Conservation (phyloP, 2,888 invertebrate species). For the Julus scandinavius region DNA sequence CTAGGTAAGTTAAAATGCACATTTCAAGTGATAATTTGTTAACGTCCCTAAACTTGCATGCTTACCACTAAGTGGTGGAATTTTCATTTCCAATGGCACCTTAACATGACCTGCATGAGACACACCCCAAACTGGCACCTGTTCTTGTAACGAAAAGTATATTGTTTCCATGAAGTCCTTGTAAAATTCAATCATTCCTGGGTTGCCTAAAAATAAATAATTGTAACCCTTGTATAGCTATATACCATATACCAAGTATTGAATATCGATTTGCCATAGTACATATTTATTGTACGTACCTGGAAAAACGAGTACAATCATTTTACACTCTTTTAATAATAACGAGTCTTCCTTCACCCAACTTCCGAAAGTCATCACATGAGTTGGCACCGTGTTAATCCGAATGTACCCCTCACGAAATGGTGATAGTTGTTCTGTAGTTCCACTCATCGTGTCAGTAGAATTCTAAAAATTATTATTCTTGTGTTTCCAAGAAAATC, state of each 20-base stretch:
- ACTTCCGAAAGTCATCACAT: conserved; percentile 78
- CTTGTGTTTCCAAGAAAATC: not conserved
- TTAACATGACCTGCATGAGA: conserved; percentile 84
- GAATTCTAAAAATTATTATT: not conserved
- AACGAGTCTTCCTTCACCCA: conserved; percentile 71
- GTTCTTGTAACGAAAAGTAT: conserved; percentile 71
- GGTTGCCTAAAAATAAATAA: conserved; percentile 74
- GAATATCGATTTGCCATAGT: not conserved
- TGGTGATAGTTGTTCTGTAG: not conserved
- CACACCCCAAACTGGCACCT: conserved; percentile 82
- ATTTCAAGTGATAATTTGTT: conserved; percentile 47
- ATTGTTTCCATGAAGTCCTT: conserved; percentile 77
- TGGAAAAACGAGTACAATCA: conserved; percentile 79
- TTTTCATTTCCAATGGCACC: conserved; percentile 63
- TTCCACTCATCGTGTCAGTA: not conserved
- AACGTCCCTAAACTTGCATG: not conserved
- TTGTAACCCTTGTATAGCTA: not conserved
- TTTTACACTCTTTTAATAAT: conserved; percentile 69
- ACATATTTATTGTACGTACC: conserved; percentile 65
- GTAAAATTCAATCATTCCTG: conserved; percentile 86
- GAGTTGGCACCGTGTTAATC: conserved; percentile 77
- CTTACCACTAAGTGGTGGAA: conserved; percentile 65
- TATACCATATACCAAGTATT: not conserved
- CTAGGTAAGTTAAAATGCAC: not conserved
- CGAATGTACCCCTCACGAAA: conserved; percentile 67